A percentile compares a stretch with the other conserved stretches of the same genome.
These are phyloP conservation scores for Meloidogyne hapla DNA, from an alignment of 1,140 invertebrate species.

Conservation along the genomic window DNA sequence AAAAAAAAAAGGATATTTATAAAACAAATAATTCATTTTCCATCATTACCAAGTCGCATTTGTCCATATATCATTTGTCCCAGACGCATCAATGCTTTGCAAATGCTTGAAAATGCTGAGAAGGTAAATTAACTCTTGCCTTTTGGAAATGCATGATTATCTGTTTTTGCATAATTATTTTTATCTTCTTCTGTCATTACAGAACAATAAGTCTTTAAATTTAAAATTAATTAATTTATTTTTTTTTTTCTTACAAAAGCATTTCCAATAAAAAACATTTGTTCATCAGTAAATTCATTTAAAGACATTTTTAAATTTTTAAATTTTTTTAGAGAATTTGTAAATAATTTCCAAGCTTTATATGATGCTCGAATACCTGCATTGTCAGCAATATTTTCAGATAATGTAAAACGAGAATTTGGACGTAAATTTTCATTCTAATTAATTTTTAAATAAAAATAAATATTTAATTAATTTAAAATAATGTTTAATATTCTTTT, in stretches of 20 bases:
- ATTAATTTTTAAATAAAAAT: too few relatives aligned
- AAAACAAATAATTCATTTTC: not conserved
- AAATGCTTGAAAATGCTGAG: not conserved
- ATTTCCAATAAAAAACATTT: not conserved
- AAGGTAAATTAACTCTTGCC: not conserved
- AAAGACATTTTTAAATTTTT: not conserved
- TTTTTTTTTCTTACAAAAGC: not conserved
- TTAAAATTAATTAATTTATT: not conserved
- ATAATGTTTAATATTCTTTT: too few relatives aligned
- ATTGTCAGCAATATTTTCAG: slow-evolving; percentile 1
- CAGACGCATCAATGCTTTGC: too few relatives aligned
- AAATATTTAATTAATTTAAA: too few relatives aligned
- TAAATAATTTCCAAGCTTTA: slow-evolving; percentile 2
- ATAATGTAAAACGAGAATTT: not conserved
- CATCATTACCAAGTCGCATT: not conserved
- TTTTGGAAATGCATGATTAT: too few relatives aligned
- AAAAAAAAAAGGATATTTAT: not conserved
- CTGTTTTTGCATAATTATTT: too few relatives aligned
- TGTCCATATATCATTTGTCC: too few relatives aligned
- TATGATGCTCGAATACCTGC: not conserved
- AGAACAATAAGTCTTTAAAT: not conserved
- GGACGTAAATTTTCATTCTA: not conserved
- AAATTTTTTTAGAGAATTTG: not conserved
- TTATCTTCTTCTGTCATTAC: too few relatives aligned
- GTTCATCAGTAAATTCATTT: not conserved